These are phyloP conservation scores for Torymus tubicola DNA, from an alignment of 2,888 invertebrate genomes.

Conservation along the genomic window DNA sequence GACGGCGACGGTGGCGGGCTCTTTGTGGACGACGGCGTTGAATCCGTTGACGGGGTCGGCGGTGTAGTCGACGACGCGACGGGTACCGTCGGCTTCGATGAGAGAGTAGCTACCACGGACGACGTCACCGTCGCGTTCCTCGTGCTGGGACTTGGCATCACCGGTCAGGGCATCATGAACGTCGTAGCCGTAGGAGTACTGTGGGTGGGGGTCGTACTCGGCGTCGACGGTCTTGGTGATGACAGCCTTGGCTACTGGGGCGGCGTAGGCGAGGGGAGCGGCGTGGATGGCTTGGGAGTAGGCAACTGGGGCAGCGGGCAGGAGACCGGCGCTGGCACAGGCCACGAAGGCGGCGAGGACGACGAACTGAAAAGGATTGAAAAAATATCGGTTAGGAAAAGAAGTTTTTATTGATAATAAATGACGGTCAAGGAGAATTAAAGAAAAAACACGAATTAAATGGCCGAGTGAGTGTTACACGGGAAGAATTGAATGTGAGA, in stretches of 20 bases:
- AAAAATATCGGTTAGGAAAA: background rate
- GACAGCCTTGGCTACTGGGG: constrained; percentile 1
- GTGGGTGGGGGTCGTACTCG: constrained; percentile 71
- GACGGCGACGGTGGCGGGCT: constrained; percentile 64
- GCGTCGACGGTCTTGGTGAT: constrained; percentile 54
- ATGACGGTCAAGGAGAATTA: no score
- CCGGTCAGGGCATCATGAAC: constrained; percentile 60
- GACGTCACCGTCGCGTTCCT: constrained; percentile 66
- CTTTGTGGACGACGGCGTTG: constrained; percentile 67
- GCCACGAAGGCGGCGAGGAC: constrained; percentile 32
- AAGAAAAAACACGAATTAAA: no score
- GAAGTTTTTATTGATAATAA: no score
- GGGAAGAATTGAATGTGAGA: no score
- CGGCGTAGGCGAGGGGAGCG: background rate
- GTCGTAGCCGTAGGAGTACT: constrained; percentile 71
- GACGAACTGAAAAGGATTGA: constrained; percentile 13
- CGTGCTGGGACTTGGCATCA: constrained; percentile 66
- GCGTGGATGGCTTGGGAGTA: background rate
- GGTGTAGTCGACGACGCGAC: constrained; percentile 65
- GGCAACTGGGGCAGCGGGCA: constrained; percentile 1
- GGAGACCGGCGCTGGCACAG: constrained; percentile 5
- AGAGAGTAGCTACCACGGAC: constrained; percentile 67
- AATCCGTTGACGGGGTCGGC: constrained; percentile 66
- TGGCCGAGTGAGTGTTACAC: no score
- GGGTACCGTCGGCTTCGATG: constrained; percentile 65